These are phyloP conservation scores for Drosophila guanche DNA, from an alignment of 1,140 invertebrate genomes.

Conservation along the genomic window DNA sequence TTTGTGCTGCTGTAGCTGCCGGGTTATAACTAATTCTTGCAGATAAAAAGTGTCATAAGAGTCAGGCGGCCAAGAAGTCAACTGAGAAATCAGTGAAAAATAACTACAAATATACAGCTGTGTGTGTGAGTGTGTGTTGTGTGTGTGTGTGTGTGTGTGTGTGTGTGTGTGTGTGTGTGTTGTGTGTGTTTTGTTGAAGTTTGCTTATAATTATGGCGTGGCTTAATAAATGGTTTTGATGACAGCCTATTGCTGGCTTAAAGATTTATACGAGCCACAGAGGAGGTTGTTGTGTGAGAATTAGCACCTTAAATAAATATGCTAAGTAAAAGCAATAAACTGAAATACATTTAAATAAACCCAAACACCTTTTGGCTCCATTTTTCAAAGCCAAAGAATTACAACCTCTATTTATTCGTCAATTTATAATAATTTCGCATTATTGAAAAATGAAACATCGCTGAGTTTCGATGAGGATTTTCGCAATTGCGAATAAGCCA, in stretches of 20 bases:
- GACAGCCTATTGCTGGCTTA: slow-evolving; percentile 30
- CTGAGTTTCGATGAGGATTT: slow-evolving; percentile 35
- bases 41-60: slow-evolving; percentile 63
- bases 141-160: background rate
- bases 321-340: too few relatives aligned
- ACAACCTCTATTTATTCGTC: background rate
- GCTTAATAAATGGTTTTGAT: slow-evolving; percentile 45
- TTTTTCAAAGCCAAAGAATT: background rate
- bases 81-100: slow-evolving; percentile 40
- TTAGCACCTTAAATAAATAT: too few relatives aligned
- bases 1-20: slow-evolving; percentile 26
- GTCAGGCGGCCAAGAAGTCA: slow-evolving; percentile 58
- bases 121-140: slow-evolving; percentile 12
- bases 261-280: background rate
- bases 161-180: slow-evolving; percentile 4
- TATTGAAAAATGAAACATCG: slow-evolving; percentile 6
- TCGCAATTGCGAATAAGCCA: slow-evolving; percentile 66
- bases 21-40: slow-evolving; percentile 57
- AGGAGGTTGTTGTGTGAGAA: too few relatives aligned
- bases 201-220: slow-evolving; percentile 3
- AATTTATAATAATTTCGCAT: slow-evolving; percentile 7
- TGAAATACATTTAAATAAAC: too few relatives aligned
- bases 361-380: too few relatives aligned
- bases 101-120: slow-evolving; percentile 9
- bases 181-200: slow-evolving; percentile 40